Base-by-base conservation (phyloP, 2,113 vertebrate genomes). In the Tupaia chinensis region DNA sequence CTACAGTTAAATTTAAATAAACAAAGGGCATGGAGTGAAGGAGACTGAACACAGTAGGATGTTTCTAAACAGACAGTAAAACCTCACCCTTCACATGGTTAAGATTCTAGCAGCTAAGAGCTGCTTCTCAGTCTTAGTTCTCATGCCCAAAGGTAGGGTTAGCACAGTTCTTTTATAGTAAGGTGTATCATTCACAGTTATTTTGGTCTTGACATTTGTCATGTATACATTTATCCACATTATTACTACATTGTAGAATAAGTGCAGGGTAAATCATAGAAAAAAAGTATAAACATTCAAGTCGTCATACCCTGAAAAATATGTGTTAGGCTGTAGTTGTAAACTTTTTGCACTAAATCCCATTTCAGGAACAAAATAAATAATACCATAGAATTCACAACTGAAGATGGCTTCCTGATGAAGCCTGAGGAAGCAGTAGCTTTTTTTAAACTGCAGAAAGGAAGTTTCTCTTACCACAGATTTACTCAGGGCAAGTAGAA, bases 221-320 rank as follows among this genome's bases (percentile, higher is more conserved):
- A 96, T 19, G 80, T 66, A 97, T 97, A 98, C 97, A 98, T 97
- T 97, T 97, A 97, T 94, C 89, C 95, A 97, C 96, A 95, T 54
- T 93, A 79, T 95, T 97, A 98, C 83, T 94, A 98, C 83, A 79
- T 85, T 97, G 95, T 96, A 98, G 97, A 97, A 79, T 97, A 98
- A 98, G 98, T 98, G 98, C 98, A 98, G 98, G 98, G 98, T 92
- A 98, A 98, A 97, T 93, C 93, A 97, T 96, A 98, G 85, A 96
- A 89, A 65, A 97, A 93, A 96, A 89, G 76, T 87, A 97, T 56
- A 95, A 97, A 98, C 98, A 98, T 99, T 99, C 98, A 99, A 98
- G 98, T 98, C 98, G 97, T 97, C 97, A 97, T 97, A 98, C 97
- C 98, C 98, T 98, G 98, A 98, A 98, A 98, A 95, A 98, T 97